phyloP scores from a whole-genome alignment of 64 coral and sea anemone genomes.

The Montipora sp. region DNA sequence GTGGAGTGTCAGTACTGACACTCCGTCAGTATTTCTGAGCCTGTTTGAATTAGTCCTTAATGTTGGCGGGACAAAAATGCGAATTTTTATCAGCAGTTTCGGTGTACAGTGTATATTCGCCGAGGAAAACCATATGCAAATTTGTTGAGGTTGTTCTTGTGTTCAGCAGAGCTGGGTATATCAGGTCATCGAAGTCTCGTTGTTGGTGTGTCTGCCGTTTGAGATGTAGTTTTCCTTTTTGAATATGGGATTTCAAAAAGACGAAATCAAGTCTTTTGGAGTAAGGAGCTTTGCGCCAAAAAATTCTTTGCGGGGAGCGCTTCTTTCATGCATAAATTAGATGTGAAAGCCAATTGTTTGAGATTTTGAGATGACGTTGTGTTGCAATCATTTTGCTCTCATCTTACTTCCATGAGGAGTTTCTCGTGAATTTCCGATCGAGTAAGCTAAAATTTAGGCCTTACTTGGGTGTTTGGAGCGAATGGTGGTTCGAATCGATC shows the following conservation, averaged over 20 bases:
- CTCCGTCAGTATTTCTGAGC: neutral
- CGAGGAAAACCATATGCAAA: slow-evolving; percentile 60
- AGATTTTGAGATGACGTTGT: slow-evolving; percentile 54
- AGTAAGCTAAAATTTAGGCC: neutral
- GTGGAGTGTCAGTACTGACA: no score
- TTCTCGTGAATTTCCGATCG: neutral
- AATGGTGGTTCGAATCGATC: neutral
- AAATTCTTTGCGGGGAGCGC: slow-evolving; percentile 39
- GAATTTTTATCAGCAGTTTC: neutral
- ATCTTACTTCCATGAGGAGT: neutral
- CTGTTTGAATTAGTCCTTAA: neutral
- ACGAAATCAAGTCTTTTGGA: neutral
- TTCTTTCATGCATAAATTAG: slow-evolving; percentile 64
- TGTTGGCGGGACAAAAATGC: neutral
- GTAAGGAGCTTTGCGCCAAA: slow-evolving; percentile 2
- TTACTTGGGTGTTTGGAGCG: neutral
- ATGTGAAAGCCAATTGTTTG: slow-evolving; percentile 54
- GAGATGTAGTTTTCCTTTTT: neutral
- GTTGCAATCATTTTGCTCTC: slow-evolving; percentile 36
- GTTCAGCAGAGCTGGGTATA: slow-evolving; percentile 48
- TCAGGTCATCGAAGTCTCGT: neutral
- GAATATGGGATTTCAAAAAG: neutral
- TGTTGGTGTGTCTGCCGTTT: neutral
- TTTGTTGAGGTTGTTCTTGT: neutral
- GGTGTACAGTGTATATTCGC: neutral